Percentiles rank a stretch among this genome's conserved stretches.
Evolutionary conservation across 2,888 invertebrate genomes (phyloP).

Genomic region (Thera britannica): DNA sequence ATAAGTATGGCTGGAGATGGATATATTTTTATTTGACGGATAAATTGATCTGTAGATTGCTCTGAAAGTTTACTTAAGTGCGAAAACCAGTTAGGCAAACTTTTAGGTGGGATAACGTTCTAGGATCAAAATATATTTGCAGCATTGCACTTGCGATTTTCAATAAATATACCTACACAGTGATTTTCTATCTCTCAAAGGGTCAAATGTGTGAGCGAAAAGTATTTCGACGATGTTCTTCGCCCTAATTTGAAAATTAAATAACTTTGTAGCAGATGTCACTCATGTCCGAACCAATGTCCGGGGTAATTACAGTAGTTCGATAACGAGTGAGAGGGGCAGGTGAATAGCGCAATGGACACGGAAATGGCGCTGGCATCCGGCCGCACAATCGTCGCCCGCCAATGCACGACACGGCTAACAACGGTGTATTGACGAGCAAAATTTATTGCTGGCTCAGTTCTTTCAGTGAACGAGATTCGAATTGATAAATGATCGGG

Average conservation of each 20-base stretch:
- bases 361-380: slow-evolving; percentile 73
- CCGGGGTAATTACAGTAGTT: slow-evolving; percentile 57
- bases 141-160: no score
- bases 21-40: no score
- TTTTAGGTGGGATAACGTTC: no score
- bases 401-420: slow-evolving; percentile 41
- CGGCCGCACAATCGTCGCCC: slow-evolving; percentile 71
- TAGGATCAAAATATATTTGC: no score
- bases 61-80: no score
- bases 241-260: slow-evolving; percentile 4
- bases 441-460: slow-evolving; percentile 35
- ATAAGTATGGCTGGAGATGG: no score
- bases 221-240: no score
- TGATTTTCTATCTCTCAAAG: no score
- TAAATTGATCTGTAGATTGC: no score
- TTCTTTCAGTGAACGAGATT: slow-evolving; percentile 30
- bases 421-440: slow-evolving; percentile 38
- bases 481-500: slow-evolving; percentile 25
- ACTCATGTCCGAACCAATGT: slow-evolving; percentile 19
- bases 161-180: no score
- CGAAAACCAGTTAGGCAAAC: no score
- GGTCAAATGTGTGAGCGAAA: no score
- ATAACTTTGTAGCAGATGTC: slow-evolving; percentile 20
- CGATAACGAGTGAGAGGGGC: slow-evolving; percentile 54
- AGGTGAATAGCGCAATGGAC: slow-evolving; percentile 66